These are phyloP conservation scores for Apeira syringaria DNA, from an alignment of 2,888 invertebrate genomes.

Conservation along the genomic window DNA sequence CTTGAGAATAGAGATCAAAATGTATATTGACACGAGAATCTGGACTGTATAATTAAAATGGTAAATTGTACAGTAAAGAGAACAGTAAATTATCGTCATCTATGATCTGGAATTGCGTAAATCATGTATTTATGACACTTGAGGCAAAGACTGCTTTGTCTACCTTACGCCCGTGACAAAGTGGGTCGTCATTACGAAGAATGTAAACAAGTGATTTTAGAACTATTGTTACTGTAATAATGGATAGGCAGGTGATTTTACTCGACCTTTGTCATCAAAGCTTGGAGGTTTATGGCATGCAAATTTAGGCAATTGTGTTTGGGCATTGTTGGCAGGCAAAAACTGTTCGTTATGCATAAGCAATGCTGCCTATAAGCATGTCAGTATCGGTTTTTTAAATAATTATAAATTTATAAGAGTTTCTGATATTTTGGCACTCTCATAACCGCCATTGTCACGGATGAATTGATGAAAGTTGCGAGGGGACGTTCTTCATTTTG, in stretches of 20 bases:
- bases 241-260: slow-evolving; percentile 9
- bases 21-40: slow-evolving; percentile 15
- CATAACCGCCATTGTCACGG: too few species aligned
- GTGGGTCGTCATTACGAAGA: slow-evolving; percentile 56
- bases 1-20: slow-evolving; percentile 39
- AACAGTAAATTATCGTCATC: slow-evolving; percentile 78
- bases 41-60: slow-evolving; percentile 21
- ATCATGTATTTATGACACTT: slow-evolving; percentile 81
- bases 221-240: slow-evolving; percentile 39
- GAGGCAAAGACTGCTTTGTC: slow-evolving; percentile 64
- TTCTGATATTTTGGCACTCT: too few species aligned
- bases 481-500: too few species aligned
- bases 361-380: too few species aligned
- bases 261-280: slow-evolving; percentile 4
- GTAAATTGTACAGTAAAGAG: slow-evolving; percentile 61
- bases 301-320: slow-evolving; percentile 13
- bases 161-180: slow-evolving; percentile 49
- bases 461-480: too few species aligned
- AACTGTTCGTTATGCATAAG: too few species aligned
- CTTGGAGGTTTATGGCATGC: slow-evolving; percentile 9
- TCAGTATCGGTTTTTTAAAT: too few species aligned
- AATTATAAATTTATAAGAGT: too few species aligned
- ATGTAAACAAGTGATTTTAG: slow-evolving; percentile 60
- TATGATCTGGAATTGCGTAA: slow-evolving; percentile 78
- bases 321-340: too few species aligned